Percentiles rank a stretch among this genome's conserved stretches.
Evolutionary conservation across 2,888 invertebrate genomes (phyloP).

Genomic region (Drosophila niveifrons): DNA sequence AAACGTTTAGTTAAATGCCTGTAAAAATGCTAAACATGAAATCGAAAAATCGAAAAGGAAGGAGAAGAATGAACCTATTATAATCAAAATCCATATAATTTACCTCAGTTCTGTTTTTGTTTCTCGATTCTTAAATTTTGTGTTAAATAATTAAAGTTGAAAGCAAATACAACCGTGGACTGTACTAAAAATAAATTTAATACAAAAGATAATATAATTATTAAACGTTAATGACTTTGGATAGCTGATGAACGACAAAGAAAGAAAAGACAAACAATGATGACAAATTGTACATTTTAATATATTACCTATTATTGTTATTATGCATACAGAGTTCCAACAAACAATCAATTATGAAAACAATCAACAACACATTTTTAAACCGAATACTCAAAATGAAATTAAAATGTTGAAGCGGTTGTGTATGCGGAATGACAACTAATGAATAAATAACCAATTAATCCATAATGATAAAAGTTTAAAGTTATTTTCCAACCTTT

Average conservation of each 20-base stretch:
- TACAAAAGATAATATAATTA: constrained; percentile 9
- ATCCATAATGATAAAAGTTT: constrained; percentile 17
- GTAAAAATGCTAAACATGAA: constrained; percentile 57
- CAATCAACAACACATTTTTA: constrained; percentile 74
- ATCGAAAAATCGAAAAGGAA: constrained; percentile 17
- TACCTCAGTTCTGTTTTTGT: not conserved
- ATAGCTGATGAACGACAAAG: constrained; percentile 15
- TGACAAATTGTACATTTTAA: constrained; percentile 19
- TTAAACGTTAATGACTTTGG: constrained; percentile 7
- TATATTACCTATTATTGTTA: constrained; percentile 42
- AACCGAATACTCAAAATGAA: constrained; percentile 30
- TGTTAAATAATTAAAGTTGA: constrained; percentile 8
- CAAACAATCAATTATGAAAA: constrained; percentile 77
- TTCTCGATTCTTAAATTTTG: not conserved
- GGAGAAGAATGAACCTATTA: constrained; percentile 5
- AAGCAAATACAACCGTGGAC: constrained; percentile 53
- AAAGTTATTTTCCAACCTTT: constrained; percentile 24
- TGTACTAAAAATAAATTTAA: constrained; percentile 40
- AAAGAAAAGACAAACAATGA: constrained; percentile 14
- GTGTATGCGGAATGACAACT: constrained; percentile 56
- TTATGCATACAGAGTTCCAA: constrained; percentile 55
- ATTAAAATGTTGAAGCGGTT: constrained; percentile 61
- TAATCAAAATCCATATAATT: constrained; percentile 35
- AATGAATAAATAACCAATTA: constrained; percentile 37
- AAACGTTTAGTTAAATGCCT: constrained; percentile 44